Evolutionary conservation across 1,140 invertebrate genomes (phyloP), one percentile per base, ranked within the genome.

Genomic region (Ceratosolen solmsi): DNA sequence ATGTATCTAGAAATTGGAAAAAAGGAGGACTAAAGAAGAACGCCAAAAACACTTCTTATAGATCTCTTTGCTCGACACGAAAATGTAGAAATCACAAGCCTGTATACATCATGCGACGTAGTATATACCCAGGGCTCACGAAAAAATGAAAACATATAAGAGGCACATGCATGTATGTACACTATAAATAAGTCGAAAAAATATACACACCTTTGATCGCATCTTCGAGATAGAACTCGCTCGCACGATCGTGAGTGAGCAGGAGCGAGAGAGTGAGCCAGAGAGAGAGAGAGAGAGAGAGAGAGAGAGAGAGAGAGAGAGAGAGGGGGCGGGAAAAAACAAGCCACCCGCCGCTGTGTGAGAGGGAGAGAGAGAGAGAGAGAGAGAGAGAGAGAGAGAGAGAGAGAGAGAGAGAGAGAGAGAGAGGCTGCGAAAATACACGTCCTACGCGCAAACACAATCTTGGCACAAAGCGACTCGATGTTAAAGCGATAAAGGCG

Each of bases 401-500:
- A 33, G 17, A 15, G 38, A 1, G 15, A 22, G 11, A 13, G 60
- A 25, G 46, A 33, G 56, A 27, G 17, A n/a, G 27, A 54, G 58
- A 30, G 54, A 70, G 60, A 41, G 36, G 49, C 27, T 22, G 74
- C 33, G 75, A 82, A 79, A 72, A 79, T 82, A 74, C 75, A 73
- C 81, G 81, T 73, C 81, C 75, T 79, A 82, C 65, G 81, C 75
- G 58, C 81, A 74, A 73, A 82, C 81, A 79, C 81, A 76, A 82
- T 82, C 75, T 82, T 77, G 80, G 80, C 80, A 82, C 81, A 79
- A 82, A 82, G 81, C 56, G 75, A 78, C 81, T 73, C 74, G 81
- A 78, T 78, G 73, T 73, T 82, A 58, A 49, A 72, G 75, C 78
- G 81, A 82, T 82, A 82, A 77, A 58, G 65, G 63, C 73, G 73